phyloP scores from a whole-genome alignment of 2,797 vertebrate species.

The Octomys mimax region DNA sequence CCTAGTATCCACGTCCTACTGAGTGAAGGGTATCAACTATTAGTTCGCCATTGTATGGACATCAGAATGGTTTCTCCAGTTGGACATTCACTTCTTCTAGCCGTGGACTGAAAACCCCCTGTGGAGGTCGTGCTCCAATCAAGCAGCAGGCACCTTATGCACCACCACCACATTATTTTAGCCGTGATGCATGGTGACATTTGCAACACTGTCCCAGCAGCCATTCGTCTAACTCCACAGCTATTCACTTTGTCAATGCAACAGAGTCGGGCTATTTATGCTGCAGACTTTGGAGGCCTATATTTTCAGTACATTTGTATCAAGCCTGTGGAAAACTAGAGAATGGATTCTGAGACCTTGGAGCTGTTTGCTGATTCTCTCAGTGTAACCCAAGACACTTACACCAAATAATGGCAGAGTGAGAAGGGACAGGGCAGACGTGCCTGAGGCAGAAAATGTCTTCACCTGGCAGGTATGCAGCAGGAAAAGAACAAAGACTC shows the following conservation, averaged over 20 bases:
- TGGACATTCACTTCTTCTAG: conserved; percentile 34
- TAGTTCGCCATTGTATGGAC: conserved; percentile 28
- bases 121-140: background rate
- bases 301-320: background rate
- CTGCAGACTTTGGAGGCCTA: background rate
- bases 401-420: background rate
- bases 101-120: background rate
- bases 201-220: background rate
- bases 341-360: background rate
- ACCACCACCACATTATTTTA: background rate
- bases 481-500: background rate
- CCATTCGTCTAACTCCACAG: background rate
- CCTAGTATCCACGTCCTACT: background rate
- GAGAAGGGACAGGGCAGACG: background rate
- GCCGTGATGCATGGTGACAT: background rate
- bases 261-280: background rate
- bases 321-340: background rate
- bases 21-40: conserved; percentile 34
- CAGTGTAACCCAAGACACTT: background rate
- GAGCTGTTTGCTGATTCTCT: background rate
- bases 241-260: background rate
- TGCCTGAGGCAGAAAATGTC: background rate
- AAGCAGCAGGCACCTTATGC: background rate
- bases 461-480: background rate
- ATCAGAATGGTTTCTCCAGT: conserved; percentile 14